Evolutionary conservation across 2,797 vertebrate genomes (phyloP).

Genomic region (Sebastes glaucus): DNA sequence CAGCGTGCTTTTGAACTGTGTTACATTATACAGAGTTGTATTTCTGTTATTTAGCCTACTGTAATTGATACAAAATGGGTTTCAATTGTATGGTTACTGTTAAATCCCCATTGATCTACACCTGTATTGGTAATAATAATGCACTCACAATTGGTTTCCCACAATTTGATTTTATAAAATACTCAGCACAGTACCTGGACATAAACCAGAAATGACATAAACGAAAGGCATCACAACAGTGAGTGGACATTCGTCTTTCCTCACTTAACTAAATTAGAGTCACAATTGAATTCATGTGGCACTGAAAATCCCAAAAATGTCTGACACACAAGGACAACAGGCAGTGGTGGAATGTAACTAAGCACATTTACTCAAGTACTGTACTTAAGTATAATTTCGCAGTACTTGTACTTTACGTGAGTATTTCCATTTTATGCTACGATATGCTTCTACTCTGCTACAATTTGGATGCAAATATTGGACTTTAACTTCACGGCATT

Average conservation of each 20-base stretch:
- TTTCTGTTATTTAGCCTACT: not conserved
- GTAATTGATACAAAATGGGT: not conserved
- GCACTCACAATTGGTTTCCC: not conserved
- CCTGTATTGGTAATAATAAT: not conserved
- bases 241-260: not conserved
- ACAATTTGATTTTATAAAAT: not conserved
- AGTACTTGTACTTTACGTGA: too few relatives aligned
- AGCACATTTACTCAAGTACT: too few relatives aligned
- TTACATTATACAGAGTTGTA: not conserved
- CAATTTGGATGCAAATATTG: too few relatives aligned
- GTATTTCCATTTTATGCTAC: too few relatives aligned
- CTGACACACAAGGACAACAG: not conserved
- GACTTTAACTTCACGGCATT: too few relatives aligned
- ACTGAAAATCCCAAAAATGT: not conserved
- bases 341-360: too few relatives aligned
- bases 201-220: not conserved
- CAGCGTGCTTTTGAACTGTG: not conserved
- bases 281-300: not conserved
- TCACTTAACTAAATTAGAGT: not conserved
- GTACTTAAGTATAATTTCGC: too few relatives aligned
- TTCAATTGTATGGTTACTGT: not conserved
- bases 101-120: not conserved
- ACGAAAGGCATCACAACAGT: not conserved
- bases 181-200: not conserved
- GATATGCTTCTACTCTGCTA: too few relatives aligned